These are phyloP conservation scores for Sylvilagus floridanus DNA, from an alignment of 2,797 vertebrate genomes.

Conservation along the genomic window DNA sequence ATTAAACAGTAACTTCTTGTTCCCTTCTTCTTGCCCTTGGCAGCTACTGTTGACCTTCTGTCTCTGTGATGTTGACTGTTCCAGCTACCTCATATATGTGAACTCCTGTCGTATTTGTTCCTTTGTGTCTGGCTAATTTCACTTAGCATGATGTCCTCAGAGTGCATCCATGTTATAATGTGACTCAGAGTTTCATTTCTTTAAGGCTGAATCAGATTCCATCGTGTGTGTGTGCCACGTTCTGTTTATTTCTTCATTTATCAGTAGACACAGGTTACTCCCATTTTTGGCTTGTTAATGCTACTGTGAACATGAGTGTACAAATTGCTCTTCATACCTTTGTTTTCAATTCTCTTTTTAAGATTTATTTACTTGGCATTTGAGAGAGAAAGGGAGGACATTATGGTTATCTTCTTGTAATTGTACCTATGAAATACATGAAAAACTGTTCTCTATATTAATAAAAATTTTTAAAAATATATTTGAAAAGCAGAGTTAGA, in stretches of 20 bases:
- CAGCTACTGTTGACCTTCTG: not conserved
- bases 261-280: not conserved
- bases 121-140: not conserved
- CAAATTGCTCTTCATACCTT: not conserved
- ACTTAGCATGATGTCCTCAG: not conserved
- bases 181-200: not conserved
- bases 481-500: no score
- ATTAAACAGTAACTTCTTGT: accelerated
- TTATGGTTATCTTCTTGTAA: no score
- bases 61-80: not conserved
- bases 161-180: not conserved
- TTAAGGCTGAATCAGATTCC: not conserved
- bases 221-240: accelerated
- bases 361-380: no score
- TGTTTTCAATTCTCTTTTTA: not conserved
- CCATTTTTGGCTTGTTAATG: not conserved
- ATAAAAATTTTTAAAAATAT: no score
- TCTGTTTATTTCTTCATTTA: not conserved
- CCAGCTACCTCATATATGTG: not conserved
- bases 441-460: no score
- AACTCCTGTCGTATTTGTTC: not conserved
- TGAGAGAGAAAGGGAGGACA: no score
- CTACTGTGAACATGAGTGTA: not conserved
- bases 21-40: not conserved
- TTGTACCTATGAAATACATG: no score